These are phyloP conservation scores for Zeugodacus cucurbitae DNA, from an alignment of 1,140 invertebrate species.

Conservation along the genomic window DNA sequence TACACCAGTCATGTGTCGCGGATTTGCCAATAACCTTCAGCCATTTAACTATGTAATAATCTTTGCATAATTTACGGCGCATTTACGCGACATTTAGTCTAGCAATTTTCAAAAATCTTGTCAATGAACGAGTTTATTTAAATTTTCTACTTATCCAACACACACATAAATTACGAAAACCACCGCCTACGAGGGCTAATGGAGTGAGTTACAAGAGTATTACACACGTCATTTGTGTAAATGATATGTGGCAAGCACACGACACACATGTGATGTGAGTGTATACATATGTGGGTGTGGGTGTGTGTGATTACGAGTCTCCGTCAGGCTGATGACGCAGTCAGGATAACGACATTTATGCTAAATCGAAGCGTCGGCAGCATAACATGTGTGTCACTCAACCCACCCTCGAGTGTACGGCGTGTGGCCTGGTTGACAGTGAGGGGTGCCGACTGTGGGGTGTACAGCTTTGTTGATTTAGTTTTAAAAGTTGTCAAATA, in stretches of 20 bases:
- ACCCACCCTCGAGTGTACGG: not conserved
- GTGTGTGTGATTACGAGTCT: not conserved
- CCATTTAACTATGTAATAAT: conserved; percentile 31
- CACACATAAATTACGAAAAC: not conserved
- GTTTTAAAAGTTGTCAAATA: conserved; percentile 24
- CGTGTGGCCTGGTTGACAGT: not conserved
- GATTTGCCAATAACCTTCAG: conserved; percentile 26
- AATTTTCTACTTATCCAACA: conserved; percentile 13
- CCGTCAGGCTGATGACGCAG: not conserved
- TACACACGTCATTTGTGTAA: conserved; percentile 39
- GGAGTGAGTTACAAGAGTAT: conserved; percentile 12
- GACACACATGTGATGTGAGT: not conserved
- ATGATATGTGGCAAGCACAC: not conserved
- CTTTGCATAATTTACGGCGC: conserved; percentile 32
- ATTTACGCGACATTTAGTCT: conserved; percentile 19
- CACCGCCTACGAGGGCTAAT: not conserved
- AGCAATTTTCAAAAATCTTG: conserved; percentile 32
- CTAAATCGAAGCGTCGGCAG: conserved; percentile 5
- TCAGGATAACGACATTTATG: conserved; percentile 33
- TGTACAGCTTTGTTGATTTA: not conserved
- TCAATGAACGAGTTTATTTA: conserved; percentile 31
- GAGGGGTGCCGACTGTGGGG: not conserved
- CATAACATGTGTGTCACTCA: not conserved
- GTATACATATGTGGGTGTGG: not conserved
- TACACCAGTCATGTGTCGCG: conserved; percentile 12